These are phyloP conservation scores for Sander lucioperca DNA, from an alignment of 2,113 vertebrate species.

Conservation along the genomic window DNA sequence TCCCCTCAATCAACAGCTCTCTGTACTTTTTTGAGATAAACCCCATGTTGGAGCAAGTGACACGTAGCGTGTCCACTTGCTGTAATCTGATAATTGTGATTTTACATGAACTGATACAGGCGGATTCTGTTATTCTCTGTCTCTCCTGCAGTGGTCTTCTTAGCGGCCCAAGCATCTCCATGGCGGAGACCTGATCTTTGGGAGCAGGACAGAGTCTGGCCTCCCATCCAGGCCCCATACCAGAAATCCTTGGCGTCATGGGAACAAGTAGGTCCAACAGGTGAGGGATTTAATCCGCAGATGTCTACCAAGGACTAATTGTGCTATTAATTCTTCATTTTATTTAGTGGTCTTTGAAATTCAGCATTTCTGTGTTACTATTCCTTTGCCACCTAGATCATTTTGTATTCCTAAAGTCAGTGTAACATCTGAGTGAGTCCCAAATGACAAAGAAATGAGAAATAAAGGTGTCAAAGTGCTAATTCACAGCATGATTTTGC, in stretches of 20 bases:
- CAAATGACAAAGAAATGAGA: not conserved
- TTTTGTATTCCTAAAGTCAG: not conserved
- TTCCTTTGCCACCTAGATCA: not conserved
- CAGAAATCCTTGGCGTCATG: slow-evolving; percentile 76
- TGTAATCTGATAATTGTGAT: not conserved
- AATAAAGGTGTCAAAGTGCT: not conserved
- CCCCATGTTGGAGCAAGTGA: not conserved
- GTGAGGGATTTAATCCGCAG: slow-evolving; percentile 47
- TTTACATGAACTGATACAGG: not conserved
- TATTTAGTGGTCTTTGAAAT: not conserved
- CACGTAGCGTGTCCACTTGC: not conserved
- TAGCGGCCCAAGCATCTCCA: slow-evolving; percentile 15
- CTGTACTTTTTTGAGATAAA: not conserved
- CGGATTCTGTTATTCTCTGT: slow-evolving; percentile 4
- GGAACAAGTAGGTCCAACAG: slow-evolving; percentile 81
- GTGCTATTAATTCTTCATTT: not conserved
- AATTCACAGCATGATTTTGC: not conserved
- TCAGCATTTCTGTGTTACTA: not conserved
- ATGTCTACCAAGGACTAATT: not conserved
- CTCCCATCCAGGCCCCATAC: slow-evolving; percentile 17
- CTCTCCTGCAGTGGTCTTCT: slow-evolving; percentile 40
- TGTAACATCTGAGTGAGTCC: not conserved
- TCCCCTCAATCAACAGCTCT: not conserved
- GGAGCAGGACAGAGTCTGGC: slow-evolving; percentile 43
- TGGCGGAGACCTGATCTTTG: slow-evolving; percentile 62